Percentiles rank a stretch among this genome's conserved stretches.
These are phyloP conservation scores for Lichenostomus cassidix DNA, from an alignment of 2,113 vertebrate species.

Conservation along the genomic window DNA sequence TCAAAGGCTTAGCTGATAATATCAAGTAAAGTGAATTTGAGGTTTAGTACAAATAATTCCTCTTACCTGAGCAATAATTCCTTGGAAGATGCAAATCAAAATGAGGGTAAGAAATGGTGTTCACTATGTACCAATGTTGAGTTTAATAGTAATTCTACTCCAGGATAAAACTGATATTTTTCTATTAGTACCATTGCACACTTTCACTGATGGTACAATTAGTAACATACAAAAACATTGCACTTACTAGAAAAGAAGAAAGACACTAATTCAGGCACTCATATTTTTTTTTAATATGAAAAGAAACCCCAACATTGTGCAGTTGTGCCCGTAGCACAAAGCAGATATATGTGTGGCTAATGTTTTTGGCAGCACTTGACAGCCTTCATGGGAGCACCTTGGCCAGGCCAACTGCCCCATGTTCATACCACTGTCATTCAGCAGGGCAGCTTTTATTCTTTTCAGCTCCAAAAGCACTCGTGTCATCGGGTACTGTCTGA, in stretches of 20 bases:
- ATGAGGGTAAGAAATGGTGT: neutral
- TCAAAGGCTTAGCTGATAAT: conserved; percentile 37
- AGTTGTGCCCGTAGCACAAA: neutral
- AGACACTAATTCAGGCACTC: neutral
- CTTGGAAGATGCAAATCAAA: conserved; percentile 4
- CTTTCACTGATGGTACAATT: neutral
- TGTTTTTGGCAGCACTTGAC: neutral
- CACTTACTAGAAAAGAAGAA: neutral
- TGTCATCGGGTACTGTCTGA: neutral
- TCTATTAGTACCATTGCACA: neutral
- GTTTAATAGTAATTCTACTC: neutral
- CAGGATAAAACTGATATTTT: neutral
- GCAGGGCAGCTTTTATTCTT: neutral
- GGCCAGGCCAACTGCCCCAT: neutral
- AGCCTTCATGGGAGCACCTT: neutral
- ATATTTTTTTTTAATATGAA: neutral
- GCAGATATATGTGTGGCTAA: neutral
- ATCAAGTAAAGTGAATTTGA: conserved; percentile 22
- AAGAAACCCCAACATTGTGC: accelerated
- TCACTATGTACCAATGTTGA: neutral
- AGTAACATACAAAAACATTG: neutral
- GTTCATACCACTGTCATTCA: neutral
- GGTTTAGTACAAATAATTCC: conserved; percentile 1
- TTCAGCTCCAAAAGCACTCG: neutral
- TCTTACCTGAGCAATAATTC: neutral